phyloP scores from a whole-genome alignment of 2,888 invertebrate species.

The Chironomus riparius region DNA sequence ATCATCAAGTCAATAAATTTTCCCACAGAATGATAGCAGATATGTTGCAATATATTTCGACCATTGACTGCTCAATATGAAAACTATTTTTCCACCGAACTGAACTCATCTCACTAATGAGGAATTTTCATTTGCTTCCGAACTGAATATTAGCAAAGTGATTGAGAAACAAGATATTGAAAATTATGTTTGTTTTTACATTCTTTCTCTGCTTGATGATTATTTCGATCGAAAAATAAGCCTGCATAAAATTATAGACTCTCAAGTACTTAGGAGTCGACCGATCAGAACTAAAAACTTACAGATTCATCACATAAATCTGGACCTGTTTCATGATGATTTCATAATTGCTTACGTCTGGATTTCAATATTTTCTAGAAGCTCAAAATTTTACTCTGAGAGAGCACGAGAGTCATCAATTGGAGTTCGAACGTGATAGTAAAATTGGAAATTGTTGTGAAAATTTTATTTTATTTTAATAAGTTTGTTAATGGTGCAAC shows the following conservation, averaged over 20 bases:
- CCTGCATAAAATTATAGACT: background rate
- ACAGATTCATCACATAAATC: background rate
- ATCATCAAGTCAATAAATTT: background rate
- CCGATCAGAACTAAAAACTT: background rate
- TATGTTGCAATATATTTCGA: background rate
- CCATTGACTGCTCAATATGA: background rate
- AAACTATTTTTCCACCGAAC: background rate
- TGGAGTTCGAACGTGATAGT: slow-evolving; percentile 6
- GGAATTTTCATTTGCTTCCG: background rate
- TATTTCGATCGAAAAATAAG: background rate
- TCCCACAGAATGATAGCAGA: background rate
- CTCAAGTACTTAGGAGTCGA: background rate
- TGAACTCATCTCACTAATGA: background rate
- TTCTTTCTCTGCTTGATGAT: background rate
- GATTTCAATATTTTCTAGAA: background rate
- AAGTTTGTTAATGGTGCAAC: background rate
- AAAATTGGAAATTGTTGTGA: background rate
- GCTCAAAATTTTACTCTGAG: background rate
- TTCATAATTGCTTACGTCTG: slow-evolving; percentile 20
- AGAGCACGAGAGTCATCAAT: background rate
- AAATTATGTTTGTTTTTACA: background rate
- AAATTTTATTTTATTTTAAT: background rate
- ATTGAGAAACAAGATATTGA: background rate
- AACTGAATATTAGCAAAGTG: background rate
- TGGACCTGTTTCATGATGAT: background rate